Evolutionary conservation across 2,113 vertebrate genomes (phyloP), one percentile per base, ranked within the genome.

Genomic region (Cepphus grylle): DNA sequence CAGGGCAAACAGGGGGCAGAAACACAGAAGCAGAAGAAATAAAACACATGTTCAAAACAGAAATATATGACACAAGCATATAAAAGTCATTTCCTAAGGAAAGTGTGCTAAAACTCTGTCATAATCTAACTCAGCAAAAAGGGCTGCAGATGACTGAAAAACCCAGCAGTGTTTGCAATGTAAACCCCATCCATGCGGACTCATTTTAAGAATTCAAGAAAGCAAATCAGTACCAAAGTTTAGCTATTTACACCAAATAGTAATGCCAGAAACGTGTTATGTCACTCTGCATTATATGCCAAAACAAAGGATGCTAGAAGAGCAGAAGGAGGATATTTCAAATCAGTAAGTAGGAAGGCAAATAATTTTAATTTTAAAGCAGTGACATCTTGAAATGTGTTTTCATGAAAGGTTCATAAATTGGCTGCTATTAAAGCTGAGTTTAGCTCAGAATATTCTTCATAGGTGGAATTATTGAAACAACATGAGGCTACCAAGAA

Each of bases 401-500:
- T 97, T 96, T 87, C 70, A 69, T 91, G 78, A 93, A 95, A 93
- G 18, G 66, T 87, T 96, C 58, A 91, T 55, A 92, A 80, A 78
- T 8, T 36, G 93, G 86, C 42, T 93, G 92, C 81, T 92, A 94
- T 90, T 79, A 78, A 74, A 87, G 40, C 8, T 16, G 56, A 63
- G 65, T 89, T 97, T 76, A 97, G 52, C 36, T 85, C 36, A 92
- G 63, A 93, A 72, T 86, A 97, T 91, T 91, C 87, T 90, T 94
- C 80, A 90, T 65, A 61, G 92, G 40, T 71, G 52, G 61, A 97
- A 95, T 95, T 96, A 88, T 29, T 95, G 45, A 87, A 91, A 90
- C 43, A 90, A 88, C 55, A 59, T 42, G 30, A 3, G 5, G 90
- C 79, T 82, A 86, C 55, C 22, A 58, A 88, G 88, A 82, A 74